Conservation (phyloP, 1,140 invertebrate species). For the Papilio xuthus region DNA sequence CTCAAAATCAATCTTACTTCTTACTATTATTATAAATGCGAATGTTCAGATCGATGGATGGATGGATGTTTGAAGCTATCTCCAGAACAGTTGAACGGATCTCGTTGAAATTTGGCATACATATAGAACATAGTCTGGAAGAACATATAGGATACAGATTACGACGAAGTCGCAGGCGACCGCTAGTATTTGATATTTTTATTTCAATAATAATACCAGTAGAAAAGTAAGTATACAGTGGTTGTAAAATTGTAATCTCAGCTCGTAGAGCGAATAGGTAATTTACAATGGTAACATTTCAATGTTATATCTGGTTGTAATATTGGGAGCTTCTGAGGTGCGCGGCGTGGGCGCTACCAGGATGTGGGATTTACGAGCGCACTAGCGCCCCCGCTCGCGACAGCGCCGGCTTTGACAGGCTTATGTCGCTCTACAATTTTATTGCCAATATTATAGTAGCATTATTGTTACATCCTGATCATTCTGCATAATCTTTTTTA, state of each 20-base stretch:
- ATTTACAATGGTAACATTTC: no score
- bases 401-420: constrained; percentile 47
- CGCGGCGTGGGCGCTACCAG: constrained; percentile 67
- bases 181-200: no score
- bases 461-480: constrained; percentile 41
- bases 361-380: constrained; percentile 60
- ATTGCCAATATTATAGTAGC: constrained; percentile 57
- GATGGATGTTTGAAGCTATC: no score
- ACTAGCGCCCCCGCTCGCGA: constrained; percentile 48
- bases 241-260: not conserved
- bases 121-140: no score
- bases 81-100: no score
- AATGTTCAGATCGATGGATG: no score
- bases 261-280: constrained; percentile 1
- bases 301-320: constrained; percentile 56
- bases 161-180: no score
- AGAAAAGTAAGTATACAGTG: not conserved
- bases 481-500: not conserved
- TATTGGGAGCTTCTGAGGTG: constrained; percentile 69
- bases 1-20: no score
- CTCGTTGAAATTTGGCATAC: no score
- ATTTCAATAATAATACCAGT: not conserved
- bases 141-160: no score
- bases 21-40: no score
- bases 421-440: constrained; percentile 63